These are phyloP conservation scores for Malurus cyaneus DNA, from an alignment of 2,113 vertebrate species.

Conservation along the genomic window DNA sequence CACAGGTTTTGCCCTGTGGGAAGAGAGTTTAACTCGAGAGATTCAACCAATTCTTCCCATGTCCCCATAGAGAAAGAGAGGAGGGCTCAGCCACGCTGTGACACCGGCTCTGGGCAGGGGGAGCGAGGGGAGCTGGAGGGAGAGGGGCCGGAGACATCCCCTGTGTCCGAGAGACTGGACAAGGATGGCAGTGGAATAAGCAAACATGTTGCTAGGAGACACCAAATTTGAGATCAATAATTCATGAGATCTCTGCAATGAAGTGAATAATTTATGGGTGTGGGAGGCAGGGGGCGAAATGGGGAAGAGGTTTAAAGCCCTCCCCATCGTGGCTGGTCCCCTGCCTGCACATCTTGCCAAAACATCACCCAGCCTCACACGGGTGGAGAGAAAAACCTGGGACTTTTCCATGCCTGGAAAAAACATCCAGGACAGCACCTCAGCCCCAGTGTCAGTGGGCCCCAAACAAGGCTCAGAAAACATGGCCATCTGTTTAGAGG, in stretches of 20 bases:
- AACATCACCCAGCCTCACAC: not conserved
- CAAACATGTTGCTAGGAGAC: slow-evolving; percentile 53
- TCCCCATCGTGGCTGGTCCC: not conserved
- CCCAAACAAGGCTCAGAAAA: not conserved
- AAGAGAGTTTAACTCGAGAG: not conserved
- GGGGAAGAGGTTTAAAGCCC: not conserved
- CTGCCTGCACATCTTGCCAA: not conserved
- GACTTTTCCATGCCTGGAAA: not conserved
- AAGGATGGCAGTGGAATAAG: not conserved
- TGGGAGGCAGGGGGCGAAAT: not conserved
- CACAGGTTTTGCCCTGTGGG: not conserved
- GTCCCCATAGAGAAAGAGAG: not conserved
- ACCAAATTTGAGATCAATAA: slow-evolving; percentile 36
- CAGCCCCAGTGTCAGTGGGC: not conserved
- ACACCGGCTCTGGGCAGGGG: not conserved
- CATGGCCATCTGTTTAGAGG: not conserved
- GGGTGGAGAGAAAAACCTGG: not conserved
- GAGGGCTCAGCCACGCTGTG: not conserved
- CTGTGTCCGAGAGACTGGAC: not conserved
- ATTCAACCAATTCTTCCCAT: not conserved
- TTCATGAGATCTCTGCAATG: slow-evolving; percentile 4
- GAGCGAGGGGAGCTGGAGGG: fast-evolving
- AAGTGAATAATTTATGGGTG: slow-evolving; percentile 2
- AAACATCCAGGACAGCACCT: not conserved
- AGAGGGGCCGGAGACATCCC: not conserved